A percentile compares a stretch with the other conserved stretches of the same genome.
Evolutionary conservation across 1,140 invertebrate species (phyloP).

Genomic region (Periplaneta americana): DNA sequence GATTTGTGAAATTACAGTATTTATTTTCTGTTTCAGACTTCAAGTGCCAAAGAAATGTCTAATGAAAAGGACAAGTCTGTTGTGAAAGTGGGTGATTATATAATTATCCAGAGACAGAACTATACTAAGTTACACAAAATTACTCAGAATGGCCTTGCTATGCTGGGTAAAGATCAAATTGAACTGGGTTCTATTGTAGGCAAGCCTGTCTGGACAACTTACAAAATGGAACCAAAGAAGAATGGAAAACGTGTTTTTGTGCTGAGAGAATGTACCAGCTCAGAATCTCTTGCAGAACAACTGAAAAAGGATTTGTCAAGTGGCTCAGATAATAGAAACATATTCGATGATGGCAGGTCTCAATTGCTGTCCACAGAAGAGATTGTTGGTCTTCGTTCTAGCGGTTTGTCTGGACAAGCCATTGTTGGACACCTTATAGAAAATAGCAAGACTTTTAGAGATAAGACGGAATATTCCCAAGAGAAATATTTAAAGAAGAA

Average conservation of each 20-base stretch:
- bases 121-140: conserved; percentile 72
- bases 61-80: conserved; percentile 26
- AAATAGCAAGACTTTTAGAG: conserved; percentile 80
- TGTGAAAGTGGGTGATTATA: conserved; percentile 58
- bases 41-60: neutral
- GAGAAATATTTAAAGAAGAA: conserved; percentile 94
- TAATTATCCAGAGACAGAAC: conserved; percentile 67
- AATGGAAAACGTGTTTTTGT: conserved; percentile 49
- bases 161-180: conserved; percentile 64
- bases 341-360: conserved; percentile 77
- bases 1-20: too few relatives aligned
- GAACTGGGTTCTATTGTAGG: conserved; percentile 63
- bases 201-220: conserved; percentile 69
- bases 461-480: conserved; percentile 89
- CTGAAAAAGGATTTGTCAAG: conserved; percentile 36
- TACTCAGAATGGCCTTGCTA: conserved; percentile 50
- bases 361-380: conserved; percentile 79
- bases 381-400: conserved; percentile 69
- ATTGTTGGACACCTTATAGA: conserved; percentile 82
- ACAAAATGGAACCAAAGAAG: conserved; percentile 64
- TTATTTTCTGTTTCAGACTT: neutral
- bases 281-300: conserved; percentile 34
- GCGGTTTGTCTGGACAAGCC: conserved; percentile 68
- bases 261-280: conserved; percentile 47
- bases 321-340: conserved; percentile 78